phyloP scores from a whole-genome alignment of 2,888 invertebrate genomes.

The Pandemis cinnamomeana region DNA sequence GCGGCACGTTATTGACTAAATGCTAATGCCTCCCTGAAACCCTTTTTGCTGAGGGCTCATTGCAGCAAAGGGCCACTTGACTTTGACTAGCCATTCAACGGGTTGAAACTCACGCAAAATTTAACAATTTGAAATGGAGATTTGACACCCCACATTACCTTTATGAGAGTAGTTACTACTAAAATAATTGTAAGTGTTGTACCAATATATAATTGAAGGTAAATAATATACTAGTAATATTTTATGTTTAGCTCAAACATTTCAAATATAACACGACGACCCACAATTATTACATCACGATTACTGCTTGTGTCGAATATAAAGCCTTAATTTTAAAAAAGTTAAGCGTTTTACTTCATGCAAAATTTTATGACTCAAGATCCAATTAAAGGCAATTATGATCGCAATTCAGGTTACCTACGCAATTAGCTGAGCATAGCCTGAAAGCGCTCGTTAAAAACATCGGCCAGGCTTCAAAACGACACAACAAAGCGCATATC shows the following conservation, averaged over 20 bases:
- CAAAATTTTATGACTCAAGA: neutral
- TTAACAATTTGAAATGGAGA: neutral
- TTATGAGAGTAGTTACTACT: neutral
- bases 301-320: neutral
- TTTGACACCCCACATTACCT: neutral
- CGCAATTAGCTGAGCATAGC: conserved; percentile 20
- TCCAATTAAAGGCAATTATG: conserved; percentile 4
- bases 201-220: neutral
- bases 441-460: conserved; percentile 12
- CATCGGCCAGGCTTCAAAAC: neutral
- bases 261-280: neutral
- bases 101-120: conserved; percentile 25
- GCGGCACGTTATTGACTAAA: conserved; percentile 46
- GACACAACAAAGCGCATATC: conserved; percentile 27
- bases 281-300: neutral
- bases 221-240: neutral
- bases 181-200: neutral
- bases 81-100: conserved; percentile 48
- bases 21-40: conserved; percentile 50
- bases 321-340: neutral
- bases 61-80: conserved; percentile 50
- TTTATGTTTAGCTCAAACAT: neutral
- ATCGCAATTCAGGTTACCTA: conserved; percentile 14
- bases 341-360: neutral
- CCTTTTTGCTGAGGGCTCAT: conserved; percentile 46